Percentiles rank a stretch among this genome's conserved stretches.
These are phyloP conservation scores for Chamaea fasciata DNA, from an alignment of 2,113 vertebrate species.

Conservation along the genomic window DNA sequence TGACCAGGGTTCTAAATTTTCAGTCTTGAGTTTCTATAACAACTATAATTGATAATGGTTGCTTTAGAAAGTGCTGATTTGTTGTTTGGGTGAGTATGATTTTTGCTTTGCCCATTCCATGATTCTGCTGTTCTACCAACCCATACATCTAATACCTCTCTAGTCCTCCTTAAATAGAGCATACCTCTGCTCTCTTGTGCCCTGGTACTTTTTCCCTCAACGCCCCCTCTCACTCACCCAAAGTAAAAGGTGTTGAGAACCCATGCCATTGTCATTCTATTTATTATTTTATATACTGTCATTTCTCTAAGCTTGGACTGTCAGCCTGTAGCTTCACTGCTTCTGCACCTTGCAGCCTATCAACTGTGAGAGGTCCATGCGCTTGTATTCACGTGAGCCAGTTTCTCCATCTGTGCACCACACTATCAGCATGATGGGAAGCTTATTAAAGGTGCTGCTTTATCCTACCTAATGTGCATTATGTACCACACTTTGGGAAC, in stretches of 20 bases:
- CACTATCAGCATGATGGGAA: not conserved
- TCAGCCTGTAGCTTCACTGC: not conserved
- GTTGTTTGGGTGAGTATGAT: not conserved
- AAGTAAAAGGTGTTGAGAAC: not conserved
- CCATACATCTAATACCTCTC: not conserved
- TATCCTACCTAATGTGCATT: not conserved
- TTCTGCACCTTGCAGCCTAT: not conserved
- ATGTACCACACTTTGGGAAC: not conserved
- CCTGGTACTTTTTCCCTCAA: not conserved
- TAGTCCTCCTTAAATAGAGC: not conserved
- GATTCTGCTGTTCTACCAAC: not conserved
- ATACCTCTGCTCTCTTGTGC: not conserved
- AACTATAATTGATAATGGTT: not conserved
- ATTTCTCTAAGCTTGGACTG: not conserved
- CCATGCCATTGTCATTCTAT: not conserved
- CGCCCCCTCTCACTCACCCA: fast-evolving
- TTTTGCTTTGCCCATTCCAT: not conserved
- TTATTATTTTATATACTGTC: not conserved
- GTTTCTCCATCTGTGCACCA: not conserved
- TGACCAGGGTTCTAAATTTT: not conserved
- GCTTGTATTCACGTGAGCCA: not conserved
- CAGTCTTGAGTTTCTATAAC: not conserved
- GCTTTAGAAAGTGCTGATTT: not conserved
- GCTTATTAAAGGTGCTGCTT: not conserved
- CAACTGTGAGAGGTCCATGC: not conserved